These are phyloP conservation scores for Phragmatobia fuliginosa DNA, from an alignment of 2,888 invertebrate species.

Conservation along the genomic window DNA sequence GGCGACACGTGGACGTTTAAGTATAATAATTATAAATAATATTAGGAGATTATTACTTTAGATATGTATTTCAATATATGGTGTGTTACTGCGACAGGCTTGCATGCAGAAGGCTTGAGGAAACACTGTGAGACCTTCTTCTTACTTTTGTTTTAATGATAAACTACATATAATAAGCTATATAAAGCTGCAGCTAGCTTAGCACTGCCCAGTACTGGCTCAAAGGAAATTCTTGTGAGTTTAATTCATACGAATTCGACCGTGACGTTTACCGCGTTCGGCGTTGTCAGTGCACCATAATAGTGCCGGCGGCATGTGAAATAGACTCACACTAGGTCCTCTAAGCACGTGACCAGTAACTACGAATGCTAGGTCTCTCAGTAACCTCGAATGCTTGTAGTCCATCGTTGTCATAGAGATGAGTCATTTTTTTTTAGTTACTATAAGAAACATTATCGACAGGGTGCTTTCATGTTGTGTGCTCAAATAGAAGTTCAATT, in stretches of 20 bases:
- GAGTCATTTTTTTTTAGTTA: slow-evolving; percentile 50
- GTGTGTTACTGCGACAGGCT: slow-evolving; percentile 31
- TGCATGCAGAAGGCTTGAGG: slow-evolving; percentile 24
- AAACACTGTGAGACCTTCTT: slow-evolving; percentile 30
- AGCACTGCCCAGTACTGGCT: not conserved
- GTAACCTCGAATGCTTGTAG: slow-evolving; percentile 20
- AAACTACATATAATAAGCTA: not conserved
- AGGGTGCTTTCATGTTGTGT: slow-evolving; percentile 50
- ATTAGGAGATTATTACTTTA: slow-evolving; percentile 45
- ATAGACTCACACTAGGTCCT: not conserved
- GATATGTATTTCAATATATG: slow-evolving; percentile 24
- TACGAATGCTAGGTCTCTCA: slow-evolving; percentile 25
- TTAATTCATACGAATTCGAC: not conserved
- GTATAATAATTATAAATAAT: slow-evolving; percentile 33
- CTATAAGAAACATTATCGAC: slow-evolving; percentile 42
- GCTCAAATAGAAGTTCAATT: slow-evolving; percentile 52
- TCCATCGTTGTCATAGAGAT: slow-evolving; percentile 32
- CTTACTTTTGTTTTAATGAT: not conserved
- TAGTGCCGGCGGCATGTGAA: not conserved
- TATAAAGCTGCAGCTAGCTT: not conserved
- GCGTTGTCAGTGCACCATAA: not conserved
- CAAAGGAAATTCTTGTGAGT: not conserved
- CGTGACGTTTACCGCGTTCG: not conserved
- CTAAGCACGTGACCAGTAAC: not conserved
- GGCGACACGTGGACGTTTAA: not conserved